phyloP scores from a whole-genome alignment of 2,888 invertebrate genomes.

The Andrena minutula region DNA sequence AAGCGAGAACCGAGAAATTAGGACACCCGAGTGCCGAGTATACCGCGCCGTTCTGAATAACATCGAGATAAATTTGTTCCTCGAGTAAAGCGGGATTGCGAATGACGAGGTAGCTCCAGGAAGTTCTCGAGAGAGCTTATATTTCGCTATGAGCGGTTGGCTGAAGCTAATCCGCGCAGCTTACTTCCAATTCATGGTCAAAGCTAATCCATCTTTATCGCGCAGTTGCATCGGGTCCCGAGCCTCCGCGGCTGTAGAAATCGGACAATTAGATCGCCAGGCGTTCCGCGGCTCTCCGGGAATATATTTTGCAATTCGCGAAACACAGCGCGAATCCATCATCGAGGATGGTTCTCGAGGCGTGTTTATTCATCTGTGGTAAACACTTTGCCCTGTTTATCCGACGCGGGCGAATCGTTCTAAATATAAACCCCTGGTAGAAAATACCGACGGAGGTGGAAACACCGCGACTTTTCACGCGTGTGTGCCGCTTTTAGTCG shows the following conservation, averaged over 20 bases:
- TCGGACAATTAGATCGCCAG: too few species aligned
- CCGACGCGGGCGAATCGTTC: not conserved
- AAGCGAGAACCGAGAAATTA: not conserved
- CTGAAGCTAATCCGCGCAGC: conserved; percentile 29
- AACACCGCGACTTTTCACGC: not conserved
- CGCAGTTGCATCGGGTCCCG: not conserved
- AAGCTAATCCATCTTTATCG: conserved; percentile 30
- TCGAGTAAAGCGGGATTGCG: not conserved
- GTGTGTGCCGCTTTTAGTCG: not conserved
- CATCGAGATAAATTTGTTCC: too few species aligned
- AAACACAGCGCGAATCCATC: conserved; percentile 5
- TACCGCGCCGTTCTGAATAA: too few species aligned
- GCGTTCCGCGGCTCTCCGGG: not conserved
- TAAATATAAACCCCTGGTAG: conserved; percentile 33
- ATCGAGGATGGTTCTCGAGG: not conserved
- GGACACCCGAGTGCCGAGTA: not conserved
- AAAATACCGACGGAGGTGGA: conserved; percentile 4
- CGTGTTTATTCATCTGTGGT: conserved; percentile 15
- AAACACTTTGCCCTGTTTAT: conserved; percentile 34
- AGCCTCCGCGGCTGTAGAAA: not conserved
- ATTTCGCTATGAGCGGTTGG: conserved; percentile 15
- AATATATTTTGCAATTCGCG: not conserved
- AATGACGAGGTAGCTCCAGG: conserved; percentile 13
- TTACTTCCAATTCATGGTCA: not conserved
- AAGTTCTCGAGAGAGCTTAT: conserved; percentile 21